These are phyloP conservation scores for Acrossocheilus fasciatus DNA, from an alignment of 2,797 vertebrate genomes.

Conservation along the genomic window DNA sequence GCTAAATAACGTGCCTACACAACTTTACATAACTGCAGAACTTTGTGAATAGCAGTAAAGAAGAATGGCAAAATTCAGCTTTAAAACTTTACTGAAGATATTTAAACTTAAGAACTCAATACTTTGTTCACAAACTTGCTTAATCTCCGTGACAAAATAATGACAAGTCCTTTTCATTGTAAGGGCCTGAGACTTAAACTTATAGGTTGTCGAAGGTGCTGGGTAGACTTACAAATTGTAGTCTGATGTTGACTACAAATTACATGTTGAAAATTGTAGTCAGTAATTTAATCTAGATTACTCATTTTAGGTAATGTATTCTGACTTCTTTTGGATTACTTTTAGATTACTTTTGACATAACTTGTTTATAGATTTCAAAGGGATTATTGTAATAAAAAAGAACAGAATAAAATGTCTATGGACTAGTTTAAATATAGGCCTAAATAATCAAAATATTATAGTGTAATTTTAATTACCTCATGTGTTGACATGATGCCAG, in stretches of 20 bases:
- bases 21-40: conserved; percentile 18
- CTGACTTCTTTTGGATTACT: not conserved
- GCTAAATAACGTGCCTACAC: conserved; percentile 11
- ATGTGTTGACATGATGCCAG: no score
- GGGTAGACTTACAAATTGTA: not conserved
- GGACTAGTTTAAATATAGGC: no score
- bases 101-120: not conserved
- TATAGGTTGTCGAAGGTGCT: not conserved
- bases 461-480: not conserved
- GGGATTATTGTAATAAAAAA: not conserved
- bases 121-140: not conserved
- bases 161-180: not conserved
- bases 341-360: not conserved
- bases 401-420: not conserved
- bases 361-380: not conserved
- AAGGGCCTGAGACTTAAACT: not conserved
- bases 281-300: not conserved
- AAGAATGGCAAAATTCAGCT: not conserved
- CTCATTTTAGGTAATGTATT: not conserved
- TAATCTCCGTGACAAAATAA: not conserved
- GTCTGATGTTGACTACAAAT: not conserved
- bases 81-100: not conserved
- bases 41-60: conserved; percentile 3
- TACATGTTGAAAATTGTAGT: not conserved
- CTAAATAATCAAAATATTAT: not conserved